phyloP scores from a whole-genome alignment of 2,113 vertebrate genomes.

The Lathamus discolor region DNA sequence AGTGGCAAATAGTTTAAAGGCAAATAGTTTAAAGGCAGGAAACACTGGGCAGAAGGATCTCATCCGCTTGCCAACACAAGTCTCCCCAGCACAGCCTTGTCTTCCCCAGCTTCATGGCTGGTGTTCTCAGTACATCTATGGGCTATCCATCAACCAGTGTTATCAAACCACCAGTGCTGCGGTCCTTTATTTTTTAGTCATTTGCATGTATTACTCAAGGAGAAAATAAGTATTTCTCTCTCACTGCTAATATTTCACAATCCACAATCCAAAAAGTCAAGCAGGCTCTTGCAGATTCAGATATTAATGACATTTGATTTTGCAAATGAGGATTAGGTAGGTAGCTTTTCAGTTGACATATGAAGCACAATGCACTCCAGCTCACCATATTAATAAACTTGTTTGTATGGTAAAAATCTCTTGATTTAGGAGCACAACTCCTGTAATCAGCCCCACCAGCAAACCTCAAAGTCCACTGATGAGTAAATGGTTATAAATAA shows the following conservation, averaged over 20 bases:
- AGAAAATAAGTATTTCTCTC: background rate
- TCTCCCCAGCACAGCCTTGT: background rate
- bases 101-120: background rate
- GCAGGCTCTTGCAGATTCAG: background rate
- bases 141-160: accelerated
- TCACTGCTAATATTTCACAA: background rate
- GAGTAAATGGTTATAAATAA: background rate
- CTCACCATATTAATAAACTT: background rate
- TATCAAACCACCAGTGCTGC: background rate
- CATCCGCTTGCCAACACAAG: background rate
- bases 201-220: background rate
- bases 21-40: background rate
- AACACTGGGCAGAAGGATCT: background rate
- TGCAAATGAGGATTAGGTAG: background rate
- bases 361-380: background rate
- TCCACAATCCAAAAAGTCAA: background rate
- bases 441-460: background rate
- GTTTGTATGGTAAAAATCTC: background rate
- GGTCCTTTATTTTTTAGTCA: background rate
- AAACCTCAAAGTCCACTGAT: background rate
- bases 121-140: background rate
- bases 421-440: background rate
- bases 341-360: background rate
- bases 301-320: background rate
- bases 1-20: background rate